Evolutionary conservation across 1,140 invertebrate genomes (phyloP).

Genomic region (Oryzaephilus surinamensis): DNA sequence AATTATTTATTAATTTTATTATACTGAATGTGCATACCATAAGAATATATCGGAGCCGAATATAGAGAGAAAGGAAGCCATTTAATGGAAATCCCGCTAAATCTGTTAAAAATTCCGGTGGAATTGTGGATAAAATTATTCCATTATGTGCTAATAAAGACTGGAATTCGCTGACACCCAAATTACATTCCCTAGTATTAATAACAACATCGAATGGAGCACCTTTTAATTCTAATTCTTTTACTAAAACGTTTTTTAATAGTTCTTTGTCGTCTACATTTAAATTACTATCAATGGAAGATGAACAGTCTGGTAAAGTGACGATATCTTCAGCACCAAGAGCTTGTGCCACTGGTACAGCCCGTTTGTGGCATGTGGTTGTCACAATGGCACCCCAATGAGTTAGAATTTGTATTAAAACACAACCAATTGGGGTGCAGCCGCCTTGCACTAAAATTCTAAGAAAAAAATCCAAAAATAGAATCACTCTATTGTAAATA

Average conservation of each 20-base stretch:
- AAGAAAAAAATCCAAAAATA: slow-evolving; percentile 19
- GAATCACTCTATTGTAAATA: background rate
- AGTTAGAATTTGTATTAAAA: slow-evolving; percentile 59
- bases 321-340: slow-evolving; percentile 48
- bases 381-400: slow-evolving; percentile 52
- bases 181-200: slow-evolving; percentile 18
- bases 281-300: no score
- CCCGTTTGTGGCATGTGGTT: slow-evolving; percentile 42
- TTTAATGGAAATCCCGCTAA: slow-evolving; percentile 45
- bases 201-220: slow-evolving; percentile 40
- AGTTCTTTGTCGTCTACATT: slow-evolving; percentile 4
- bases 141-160: slow-evolving; percentile 21
- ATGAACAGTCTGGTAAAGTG: slow-evolving; percentile 36
- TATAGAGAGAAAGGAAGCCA: slow-evolving; percentile 9
- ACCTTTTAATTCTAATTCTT: slow-evolving; percentile 26
- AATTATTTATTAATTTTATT: no score
- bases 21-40: no score
- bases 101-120: slow-evolving; percentile 43
- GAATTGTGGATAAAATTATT: slow-evolving; percentile 24
- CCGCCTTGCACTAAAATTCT: slow-evolving; percentile 61
- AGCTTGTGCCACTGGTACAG: slow-evolving; percentile 42
- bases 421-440: slow-evolving; percentile 57
- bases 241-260: slow-evolving; percentile 20
- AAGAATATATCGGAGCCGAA: slow-evolving; percentile 38
- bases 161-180: no score